Conservation (phyloP, 1,140 invertebrate species). For the Formica exsecta region DNA sequence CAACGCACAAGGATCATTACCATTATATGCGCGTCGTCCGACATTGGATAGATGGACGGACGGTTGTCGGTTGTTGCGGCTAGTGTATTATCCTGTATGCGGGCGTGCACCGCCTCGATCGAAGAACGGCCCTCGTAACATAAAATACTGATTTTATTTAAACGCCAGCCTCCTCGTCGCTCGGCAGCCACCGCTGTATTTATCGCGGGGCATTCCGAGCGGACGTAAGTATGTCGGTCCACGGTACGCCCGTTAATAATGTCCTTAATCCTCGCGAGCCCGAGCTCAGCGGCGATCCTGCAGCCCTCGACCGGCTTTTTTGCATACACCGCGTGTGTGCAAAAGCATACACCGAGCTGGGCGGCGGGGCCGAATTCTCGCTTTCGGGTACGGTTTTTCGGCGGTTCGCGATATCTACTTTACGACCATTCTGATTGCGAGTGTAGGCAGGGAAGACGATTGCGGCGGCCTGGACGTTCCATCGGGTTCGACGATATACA, state of each 20-base stretch:
- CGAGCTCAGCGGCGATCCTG: conserved; percentile 71
- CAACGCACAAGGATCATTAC: conserved; percentile 67
- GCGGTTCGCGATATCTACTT: conserved; percentile 73
- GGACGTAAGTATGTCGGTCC: conserved; percentile 82
- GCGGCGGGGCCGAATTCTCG: conserved; percentile 67
- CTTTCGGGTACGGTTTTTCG: conserved; percentile 74
- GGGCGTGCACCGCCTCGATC: conserved; percentile 73
- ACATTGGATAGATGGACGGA: conserved; percentile 28
- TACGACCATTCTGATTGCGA: conserved; percentile 74
- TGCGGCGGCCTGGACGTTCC: conserved; percentile 59
- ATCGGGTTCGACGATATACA: conserved; percentile 64
- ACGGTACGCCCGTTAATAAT: conserved; percentile 82
- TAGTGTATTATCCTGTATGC: conserved; percentile 61
- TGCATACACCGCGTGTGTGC: conserved; percentile 70
- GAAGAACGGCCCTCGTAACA: conserved; percentile 77
- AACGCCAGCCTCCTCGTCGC: conserved; percentile 73
- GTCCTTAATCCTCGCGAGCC: conserved; percentile 80
- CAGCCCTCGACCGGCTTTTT: conserved; percentile 73
- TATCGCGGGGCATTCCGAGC: conserved; percentile 81
- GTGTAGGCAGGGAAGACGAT: conserved; percentile 67
- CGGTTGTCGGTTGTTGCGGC: conserved; percentile 60
- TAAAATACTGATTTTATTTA: conserved; percentile 84
- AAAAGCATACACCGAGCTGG: conserved; percentile 61
- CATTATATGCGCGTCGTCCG: conserved; percentile 65
- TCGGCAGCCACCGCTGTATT: conserved; percentile 79